Evolutionary conservation across 2,888 invertebrate species (phyloP).

Genomic region (Sericinus montela): DNA sequence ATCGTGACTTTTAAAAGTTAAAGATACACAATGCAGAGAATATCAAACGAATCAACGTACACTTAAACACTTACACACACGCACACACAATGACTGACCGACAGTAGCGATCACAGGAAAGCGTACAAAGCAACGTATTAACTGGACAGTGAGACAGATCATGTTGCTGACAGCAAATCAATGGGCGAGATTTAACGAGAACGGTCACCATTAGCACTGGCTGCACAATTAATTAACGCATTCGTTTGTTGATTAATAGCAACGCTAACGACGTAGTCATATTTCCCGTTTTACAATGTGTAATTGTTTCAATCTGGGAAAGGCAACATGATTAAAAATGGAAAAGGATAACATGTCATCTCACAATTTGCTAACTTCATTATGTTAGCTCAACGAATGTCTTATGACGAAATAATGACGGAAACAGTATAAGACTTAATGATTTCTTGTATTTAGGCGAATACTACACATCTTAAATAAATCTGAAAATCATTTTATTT

Average conservation of each 20-base stretch:
- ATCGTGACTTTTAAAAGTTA: too few species aligned
- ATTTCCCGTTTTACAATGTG: constrained; percentile 5
- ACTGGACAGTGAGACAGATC: constrained; percentile 8
- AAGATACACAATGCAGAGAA: too few species aligned
- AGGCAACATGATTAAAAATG: neutral
- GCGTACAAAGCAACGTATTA: constrained; percentile 3
- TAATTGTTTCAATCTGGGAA: neutral
- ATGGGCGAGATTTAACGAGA: constrained; percentile 17
- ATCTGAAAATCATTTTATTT: too few species aligned
- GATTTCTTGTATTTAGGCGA: too few species aligned
- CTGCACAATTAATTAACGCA: constrained; percentile 16
- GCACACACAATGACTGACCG: neutral
- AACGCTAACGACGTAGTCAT: constrained; percentile 18
- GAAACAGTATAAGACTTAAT: too few species aligned
- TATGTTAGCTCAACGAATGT: too few species aligned
- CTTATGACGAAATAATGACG: too few species aligned
- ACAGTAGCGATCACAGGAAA: neutral
- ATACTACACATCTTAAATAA: too few species aligned
- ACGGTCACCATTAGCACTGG: constrained; percentile 11
- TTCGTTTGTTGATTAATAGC: constrained; percentile 18
- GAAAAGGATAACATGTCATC: neutral
- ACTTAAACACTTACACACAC: too few species aligned
- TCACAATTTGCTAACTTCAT: too few species aligned
- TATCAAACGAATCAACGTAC: too few species aligned
- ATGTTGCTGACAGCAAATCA: constrained; percentile 22